These are phyloP conservation scores for Bombus waltoni DNA, from an alignment of 1,140 invertebrate species.

Conservation along the genomic window DNA sequence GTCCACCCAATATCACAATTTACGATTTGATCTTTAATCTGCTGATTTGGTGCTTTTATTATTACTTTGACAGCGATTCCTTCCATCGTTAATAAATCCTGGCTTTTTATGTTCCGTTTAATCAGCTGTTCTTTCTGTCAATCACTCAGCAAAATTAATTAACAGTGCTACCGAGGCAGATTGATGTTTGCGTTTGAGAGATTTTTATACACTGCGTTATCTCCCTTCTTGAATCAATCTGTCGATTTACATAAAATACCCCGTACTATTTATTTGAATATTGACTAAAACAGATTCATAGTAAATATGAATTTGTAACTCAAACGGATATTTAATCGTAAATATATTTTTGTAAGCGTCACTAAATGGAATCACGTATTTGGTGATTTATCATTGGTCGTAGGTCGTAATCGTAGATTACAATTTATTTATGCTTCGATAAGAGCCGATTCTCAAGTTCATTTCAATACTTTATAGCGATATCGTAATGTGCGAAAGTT, in stretches of 20 bases:
- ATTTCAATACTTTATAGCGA: background rate
- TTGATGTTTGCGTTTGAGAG: background rate
- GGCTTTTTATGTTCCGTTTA: background rate
- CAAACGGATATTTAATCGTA: slow-evolving; percentile 34
- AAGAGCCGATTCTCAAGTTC: slow-evolving; percentile 31
- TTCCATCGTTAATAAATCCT: slow-evolving; percentile 72
- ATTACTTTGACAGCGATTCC: slow-evolving; percentile 87
- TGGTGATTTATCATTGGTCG: slow-evolving; percentile 61
- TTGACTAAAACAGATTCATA: background rate
- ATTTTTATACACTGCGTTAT: background rate
- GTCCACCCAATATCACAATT: slow-evolving; percentile 93
- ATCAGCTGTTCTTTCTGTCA: slow-evolving; percentile 55
- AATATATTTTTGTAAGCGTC: slow-evolving; percentile 27
- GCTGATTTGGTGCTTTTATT: slow-evolving; percentile 94
- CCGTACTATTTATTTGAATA: slow-evolving; percentile 8
- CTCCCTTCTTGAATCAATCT: background rate
- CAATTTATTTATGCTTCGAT: slow-evolving; percentile 47
- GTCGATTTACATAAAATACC: background rate
- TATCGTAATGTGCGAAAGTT: background rate
- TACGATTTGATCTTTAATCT: slow-evolving; percentile 93
- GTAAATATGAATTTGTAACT: slow-evolving; percentile 1
- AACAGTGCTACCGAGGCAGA: slow-evolving; percentile 35
- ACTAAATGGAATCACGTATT: slow-evolving; percentile 51
- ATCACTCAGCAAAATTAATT: slow-evolving; percentile 13
- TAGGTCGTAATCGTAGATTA: slow-evolving; percentile 44